These are phyloP conservation scores for Pyrgilauda ruficollis DNA, from an alignment of 2,113 vertebrate species.

Conservation along the genomic window DNA sequence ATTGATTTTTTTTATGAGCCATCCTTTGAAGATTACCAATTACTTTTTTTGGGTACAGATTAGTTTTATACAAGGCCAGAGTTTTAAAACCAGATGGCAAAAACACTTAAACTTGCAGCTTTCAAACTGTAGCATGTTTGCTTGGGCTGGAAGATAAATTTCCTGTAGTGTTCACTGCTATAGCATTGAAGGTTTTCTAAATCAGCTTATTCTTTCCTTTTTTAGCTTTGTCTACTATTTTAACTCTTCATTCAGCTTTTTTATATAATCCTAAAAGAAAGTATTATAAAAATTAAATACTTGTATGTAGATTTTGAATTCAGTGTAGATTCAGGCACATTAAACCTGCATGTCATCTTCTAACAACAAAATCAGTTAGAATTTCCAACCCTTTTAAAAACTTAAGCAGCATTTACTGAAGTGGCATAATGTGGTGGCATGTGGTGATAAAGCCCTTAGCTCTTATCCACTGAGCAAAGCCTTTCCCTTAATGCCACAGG, in stretches of 20 bases:
- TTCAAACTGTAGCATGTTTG: background rate
- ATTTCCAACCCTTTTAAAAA: background rate
- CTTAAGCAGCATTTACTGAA: background rate
- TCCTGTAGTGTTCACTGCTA: background rate
- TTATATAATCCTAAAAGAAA: background rate
- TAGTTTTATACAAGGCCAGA: background rate
- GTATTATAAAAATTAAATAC: background rate
- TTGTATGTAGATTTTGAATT: background rate
- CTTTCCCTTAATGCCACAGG: background rate
- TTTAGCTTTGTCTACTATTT: background rate
- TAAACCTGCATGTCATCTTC: background rate
- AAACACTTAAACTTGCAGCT: background rate
- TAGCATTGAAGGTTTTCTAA: background rate
- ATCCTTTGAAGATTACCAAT: background rate
- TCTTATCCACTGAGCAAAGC: background rate
- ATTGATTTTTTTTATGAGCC: background rate
- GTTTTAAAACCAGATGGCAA: background rate
- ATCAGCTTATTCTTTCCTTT: background rate
- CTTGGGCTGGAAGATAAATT: background rate
- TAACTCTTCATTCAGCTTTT: background rate
- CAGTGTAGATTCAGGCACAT: background rate
- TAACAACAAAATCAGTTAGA: background rate
- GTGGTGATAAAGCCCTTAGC: background rate
- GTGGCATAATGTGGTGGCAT: background rate
- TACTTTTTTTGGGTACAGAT: background rate